These are phyloP conservation scores for Simalia tracyae DNA, from an alignment of 2,797 vertebrate genomes.

Conservation along the genomic window DNA sequence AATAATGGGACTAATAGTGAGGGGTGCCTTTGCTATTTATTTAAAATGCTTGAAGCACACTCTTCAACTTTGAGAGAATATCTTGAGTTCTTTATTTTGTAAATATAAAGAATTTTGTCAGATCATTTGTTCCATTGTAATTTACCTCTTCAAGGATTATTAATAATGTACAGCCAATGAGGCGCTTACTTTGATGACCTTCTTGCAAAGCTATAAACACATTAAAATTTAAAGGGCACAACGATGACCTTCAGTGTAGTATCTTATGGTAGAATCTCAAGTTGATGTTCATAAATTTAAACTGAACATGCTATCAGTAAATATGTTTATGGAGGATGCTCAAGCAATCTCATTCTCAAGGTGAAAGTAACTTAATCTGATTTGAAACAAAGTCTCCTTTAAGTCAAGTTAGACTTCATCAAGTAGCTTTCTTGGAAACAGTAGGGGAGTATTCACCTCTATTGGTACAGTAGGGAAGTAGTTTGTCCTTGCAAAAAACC, in stretches of 20 bases:
- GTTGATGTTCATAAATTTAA: background rate
- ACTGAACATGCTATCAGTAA: background rate
- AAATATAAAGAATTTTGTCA: background rate
- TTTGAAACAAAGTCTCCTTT: background rate
- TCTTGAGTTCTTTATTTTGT: background rate
- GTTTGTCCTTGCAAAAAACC: background rate
- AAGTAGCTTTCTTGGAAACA: background rate
- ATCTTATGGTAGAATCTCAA: conserved; percentile 2
- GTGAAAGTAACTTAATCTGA: background rate
- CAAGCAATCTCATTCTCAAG: background rate
- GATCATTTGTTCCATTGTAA: background rate
- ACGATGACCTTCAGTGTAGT: background rate
- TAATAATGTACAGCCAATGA: background rate
- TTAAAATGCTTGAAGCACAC: background rate
- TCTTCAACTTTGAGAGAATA: background rate
- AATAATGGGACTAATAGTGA: background rate
- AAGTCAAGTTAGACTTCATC: background rate
- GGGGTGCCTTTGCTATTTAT: background rate
- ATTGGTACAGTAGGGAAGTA: background rate
- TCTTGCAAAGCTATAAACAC: background rate
- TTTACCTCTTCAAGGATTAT: background rate
- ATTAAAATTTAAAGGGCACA: background rate
- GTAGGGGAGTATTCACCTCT: background rate
- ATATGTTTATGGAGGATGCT: background rate
- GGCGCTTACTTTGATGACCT: background rate